Percentiles rank a stretch among this genome's conserved stretches.
Evolutionary conservation across 2,113 vertebrate species (phyloP).

Genomic region (Peromyscus leucopus): DNA sequence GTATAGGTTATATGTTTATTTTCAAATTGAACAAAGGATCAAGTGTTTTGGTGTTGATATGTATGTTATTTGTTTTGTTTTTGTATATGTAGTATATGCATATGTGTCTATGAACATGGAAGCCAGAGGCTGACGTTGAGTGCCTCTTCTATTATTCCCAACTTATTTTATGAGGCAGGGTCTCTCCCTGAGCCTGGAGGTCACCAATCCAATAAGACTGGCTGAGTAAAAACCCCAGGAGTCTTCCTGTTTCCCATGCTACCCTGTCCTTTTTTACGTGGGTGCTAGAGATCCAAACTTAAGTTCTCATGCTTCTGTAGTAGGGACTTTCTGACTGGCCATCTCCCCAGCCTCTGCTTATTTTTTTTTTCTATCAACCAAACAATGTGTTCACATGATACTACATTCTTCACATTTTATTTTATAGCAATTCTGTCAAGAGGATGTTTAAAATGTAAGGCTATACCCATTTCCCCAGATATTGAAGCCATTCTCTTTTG

Average conservation of each 20-base stretch:
- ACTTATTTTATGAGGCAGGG: neutral
- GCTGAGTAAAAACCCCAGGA: neutral
- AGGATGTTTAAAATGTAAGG: conserved; percentile 23
- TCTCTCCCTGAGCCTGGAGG: neutral
- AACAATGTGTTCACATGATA: neutral
- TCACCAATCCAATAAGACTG: neutral
- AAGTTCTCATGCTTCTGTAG: neutral
- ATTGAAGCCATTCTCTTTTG: neutral
- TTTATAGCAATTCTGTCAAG: neutral
- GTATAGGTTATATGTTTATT: conserved; percentile 6
- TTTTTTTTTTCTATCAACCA: conserved; percentile 34
- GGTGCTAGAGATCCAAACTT: neutral
- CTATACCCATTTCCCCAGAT: neutral
- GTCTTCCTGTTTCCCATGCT: neutral
- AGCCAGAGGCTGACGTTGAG: neutral
- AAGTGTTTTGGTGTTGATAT: neutral
- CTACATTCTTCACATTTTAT: neutral
- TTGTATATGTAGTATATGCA: neutral
- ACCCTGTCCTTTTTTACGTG: neutral
- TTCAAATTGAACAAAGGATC: conserved; percentile 56
- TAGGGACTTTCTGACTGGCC: neutral
- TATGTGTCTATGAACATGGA: neutral
- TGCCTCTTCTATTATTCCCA: neutral
- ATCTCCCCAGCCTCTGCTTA: neutral
- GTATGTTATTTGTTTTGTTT: neutral